Base-by-base conservation (phyloP, 2,888 invertebrate species). In the Mimachlamys varia region DNA sequence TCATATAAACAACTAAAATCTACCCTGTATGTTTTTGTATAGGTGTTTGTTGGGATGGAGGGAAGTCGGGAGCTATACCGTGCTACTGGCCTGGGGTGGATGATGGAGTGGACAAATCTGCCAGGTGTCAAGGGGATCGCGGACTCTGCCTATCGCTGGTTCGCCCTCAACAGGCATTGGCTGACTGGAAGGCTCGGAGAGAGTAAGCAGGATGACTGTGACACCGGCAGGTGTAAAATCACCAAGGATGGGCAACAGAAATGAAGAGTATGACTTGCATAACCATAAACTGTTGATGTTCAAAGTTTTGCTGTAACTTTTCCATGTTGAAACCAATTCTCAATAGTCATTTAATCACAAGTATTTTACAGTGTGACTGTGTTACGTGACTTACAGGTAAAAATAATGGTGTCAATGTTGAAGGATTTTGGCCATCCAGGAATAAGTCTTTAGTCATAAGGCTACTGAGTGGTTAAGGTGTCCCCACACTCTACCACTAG, bases 31-130 rank as follows among this genome's bases (percentile, higher is more conserved):
- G 44, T 44, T 44, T 44, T 44, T 89, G 89, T 89, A 10, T 88
- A 93, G 93, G 88, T 93, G 19, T 89, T 91, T 38, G 89, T 88
- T 0, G 92, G 92, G 55, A 92, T 91, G 76, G 93, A 93, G 87
- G 93, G 91, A 38, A 90, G 92, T n/a, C 90, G 93, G 2, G 90
- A 91, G 33, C 90, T 93, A 92, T 93, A 93, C 89, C 90, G 90
- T 50, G 92, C 89, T 17, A 90, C 91, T 33, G 93, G 93, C 44
- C 87, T 93, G 7, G 90, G 89, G 0, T 90, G 91, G 90, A 33
- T 93, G 58, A 92, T 92, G 15, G 53, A 87, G 15, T 76, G 91
- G 17, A 92, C 93, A 58, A 88, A 91, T 53, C 22, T 92, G 13
- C 92, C 93, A 10, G 91, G 37, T 0, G 33, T 93, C 17, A 89